phyloP scores from a whole-genome alignment of 1,140 invertebrate genomes.

The Nasonia giraulti region DNA sequence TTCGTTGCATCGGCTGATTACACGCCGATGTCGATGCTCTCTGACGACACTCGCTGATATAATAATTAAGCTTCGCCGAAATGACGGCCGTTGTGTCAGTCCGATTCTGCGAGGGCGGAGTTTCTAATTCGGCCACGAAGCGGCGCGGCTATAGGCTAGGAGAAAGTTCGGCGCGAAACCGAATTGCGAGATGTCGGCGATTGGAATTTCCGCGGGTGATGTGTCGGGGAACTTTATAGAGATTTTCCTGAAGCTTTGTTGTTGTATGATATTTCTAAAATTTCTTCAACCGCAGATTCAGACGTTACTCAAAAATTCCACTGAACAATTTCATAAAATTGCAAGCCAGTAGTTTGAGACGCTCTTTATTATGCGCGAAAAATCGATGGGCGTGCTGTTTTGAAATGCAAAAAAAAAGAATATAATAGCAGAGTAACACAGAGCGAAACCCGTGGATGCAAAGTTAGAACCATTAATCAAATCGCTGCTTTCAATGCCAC shows the following conservation, averaged over 20 bases:
- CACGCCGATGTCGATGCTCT: background rate
- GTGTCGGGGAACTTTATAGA: background rate
- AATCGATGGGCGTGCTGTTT: background rate
- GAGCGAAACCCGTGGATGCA: background rate
- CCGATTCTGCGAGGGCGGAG: constrained; percentile 1
- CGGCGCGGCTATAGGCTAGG: background rate
- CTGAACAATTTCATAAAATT: too few relatives aligned
- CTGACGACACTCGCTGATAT: background rate
- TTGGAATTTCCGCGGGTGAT: too few relatives aligned
- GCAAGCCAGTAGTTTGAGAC: too few relatives aligned
- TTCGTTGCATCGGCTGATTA: background rate
- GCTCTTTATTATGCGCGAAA: background rate
- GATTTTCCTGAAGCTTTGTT: too few relatives aligned
- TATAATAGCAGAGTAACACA: background rate
- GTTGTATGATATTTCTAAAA: too few relatives aligned
- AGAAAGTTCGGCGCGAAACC: constrained; percentile 19
- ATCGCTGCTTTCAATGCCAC: constrained; percentile 15
- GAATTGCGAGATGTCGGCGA: background rate
- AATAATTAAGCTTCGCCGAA: constrained; percentile 4
- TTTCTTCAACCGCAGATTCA: too few relatives aligned
- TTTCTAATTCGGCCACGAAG: constrained; percentile 18
- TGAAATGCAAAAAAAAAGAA: background rate
- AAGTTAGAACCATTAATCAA: constrained; percentile 7
- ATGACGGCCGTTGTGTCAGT: background rate
- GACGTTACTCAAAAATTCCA: background rate